Evolutionary conservation across 2,888 invertebrate genomes (phyloP).

Genomic region (Nephrotoma flavescens): DNA sequence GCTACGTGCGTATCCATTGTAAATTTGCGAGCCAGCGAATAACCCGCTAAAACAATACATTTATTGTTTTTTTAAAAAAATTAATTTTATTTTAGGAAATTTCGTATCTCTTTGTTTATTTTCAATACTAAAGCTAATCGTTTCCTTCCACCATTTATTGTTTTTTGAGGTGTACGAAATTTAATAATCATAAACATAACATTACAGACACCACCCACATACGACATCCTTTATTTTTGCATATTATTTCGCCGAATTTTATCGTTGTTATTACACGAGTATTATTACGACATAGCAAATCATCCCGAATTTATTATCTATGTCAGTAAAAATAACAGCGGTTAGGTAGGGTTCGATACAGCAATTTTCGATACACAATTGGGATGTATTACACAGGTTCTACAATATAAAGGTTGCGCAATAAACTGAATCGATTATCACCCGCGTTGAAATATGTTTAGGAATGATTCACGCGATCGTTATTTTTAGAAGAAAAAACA

Average conservation of each 20-base stretch:
- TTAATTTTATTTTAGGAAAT: background rate
- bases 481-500: no score
- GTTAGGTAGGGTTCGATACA: no score
- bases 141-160: background rate
- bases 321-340: background rate
- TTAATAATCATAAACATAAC: background rate
- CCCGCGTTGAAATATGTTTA: no score
- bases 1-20: background rate
- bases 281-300: background rate
- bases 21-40: background rate
- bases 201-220: background rate
- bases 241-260: background rate
- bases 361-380: no score
- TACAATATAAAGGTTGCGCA: no score
- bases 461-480: no score
- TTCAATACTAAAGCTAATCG: background rate
- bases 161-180: background rate
- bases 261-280: background rate
- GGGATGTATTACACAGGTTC: no score
- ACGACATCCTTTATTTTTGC: background rate
- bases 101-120: background rate
- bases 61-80: background rate
- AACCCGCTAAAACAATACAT: background rate
- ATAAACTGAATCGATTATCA: no score
- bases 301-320: background rate